Evolutionary conservation across 2,888 invertebrate species (phyloP).

Genomic region (Nephrotoma guestfalica): DNA sequence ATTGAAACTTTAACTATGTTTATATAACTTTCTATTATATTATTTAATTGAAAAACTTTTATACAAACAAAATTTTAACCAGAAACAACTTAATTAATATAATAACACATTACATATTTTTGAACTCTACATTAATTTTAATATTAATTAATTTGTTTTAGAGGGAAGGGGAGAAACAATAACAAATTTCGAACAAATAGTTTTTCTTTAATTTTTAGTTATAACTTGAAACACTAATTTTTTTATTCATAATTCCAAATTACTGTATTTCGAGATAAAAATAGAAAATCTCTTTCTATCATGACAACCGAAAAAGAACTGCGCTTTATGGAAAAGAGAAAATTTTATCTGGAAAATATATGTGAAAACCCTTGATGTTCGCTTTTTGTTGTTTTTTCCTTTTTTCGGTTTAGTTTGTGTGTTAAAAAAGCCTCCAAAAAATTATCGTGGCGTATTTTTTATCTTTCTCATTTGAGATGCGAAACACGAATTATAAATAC

Average conservation of each 20-base stretch:
- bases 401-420: background rate
- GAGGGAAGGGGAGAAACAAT: no score
- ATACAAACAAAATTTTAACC: background rate
- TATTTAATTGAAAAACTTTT: background rate
- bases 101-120: background rate
- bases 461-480: background rate
- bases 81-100: background rate
- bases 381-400: background rate
- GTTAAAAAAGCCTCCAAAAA: background rate
- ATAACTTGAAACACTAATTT: background rate
- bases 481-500: background rate
- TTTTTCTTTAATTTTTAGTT: background rate
- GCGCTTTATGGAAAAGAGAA: slow-evolving; percentile 3
- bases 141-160: background rate
- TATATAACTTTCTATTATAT: background rate
- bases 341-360: background rate
- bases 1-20: background rate
- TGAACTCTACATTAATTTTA: background rate
- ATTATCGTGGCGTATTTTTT: background rate
- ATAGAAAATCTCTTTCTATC: slow-evolving; percentile 1
- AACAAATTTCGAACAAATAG: background rate
- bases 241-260: background rate
- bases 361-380: background rate
- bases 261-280: background rate
- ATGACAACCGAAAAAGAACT: slow-evolving; percentile 5